Conservation (phyloP, 92 coral and sea anemone genomes). For the Bergia puertoricense region DNA sequence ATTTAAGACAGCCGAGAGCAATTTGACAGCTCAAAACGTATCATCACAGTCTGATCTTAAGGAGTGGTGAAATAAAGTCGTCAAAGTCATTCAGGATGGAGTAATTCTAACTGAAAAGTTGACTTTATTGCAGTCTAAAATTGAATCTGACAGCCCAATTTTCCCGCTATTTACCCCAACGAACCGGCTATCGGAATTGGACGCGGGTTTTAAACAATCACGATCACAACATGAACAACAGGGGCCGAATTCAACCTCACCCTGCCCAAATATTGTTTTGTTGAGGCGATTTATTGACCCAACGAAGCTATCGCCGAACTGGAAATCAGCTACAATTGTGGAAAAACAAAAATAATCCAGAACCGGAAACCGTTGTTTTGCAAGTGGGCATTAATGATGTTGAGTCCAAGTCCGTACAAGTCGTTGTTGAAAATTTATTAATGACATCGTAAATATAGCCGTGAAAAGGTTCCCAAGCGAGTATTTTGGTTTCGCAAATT, state of each 20-base stretch:
- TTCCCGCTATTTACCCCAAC: neutral
- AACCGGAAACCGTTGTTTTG: neutral
- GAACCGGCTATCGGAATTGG: too few relatives aligned
- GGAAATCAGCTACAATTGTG: neutral
- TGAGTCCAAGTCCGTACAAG: too few relatives aligned
- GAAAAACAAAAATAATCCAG: conserved; percentile 9
- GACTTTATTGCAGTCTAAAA: neutral
- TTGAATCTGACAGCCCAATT: neutral
- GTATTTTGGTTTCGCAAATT: neutral
- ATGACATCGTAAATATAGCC: too few relatives aligned
- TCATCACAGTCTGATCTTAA: neutral
- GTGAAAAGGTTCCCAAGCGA: neutral
- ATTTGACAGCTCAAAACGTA: neutral
- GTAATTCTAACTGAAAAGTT: neutral
- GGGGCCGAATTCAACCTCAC: neutral
- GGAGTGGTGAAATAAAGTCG: neutral
- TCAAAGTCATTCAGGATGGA: neutral
- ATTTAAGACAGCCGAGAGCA: neutral
- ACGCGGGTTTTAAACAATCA: neutral
- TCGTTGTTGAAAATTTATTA: too few relatives aligned
- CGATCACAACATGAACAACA: neutral
- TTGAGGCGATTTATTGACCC: conserved; percentile 12
- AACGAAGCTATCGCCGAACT: neutral
- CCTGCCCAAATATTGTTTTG: neutral
- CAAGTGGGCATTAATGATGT: too few relatives aligned